Evolutionary conservation across 2,113 vertebrate genomes (phyloP).

Genomic region (Vimba vimba): DNA sequence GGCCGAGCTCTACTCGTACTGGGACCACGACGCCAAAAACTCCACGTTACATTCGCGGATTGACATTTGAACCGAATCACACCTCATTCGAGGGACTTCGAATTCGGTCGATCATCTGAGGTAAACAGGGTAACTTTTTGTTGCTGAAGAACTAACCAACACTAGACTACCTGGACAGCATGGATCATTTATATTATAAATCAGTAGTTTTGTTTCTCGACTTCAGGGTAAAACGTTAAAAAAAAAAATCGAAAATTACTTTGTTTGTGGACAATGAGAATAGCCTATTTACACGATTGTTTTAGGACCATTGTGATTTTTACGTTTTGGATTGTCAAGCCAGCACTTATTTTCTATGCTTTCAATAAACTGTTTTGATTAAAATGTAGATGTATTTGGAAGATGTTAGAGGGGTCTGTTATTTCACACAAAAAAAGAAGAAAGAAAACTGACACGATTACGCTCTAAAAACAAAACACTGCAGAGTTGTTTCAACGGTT

Average conservation of each 20-base stretch:
- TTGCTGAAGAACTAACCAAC: conserved; percentile 1
- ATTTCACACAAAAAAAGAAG: not conserved
- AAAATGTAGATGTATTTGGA: not conserved
- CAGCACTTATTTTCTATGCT: conserved; percentile 30
- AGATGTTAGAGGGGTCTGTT: not conserved
- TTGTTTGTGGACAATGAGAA: not conserved
- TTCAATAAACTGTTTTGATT: conserved; percentile 32
- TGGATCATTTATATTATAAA: not conserved
- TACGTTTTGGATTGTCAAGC: conserved; percentile 20
- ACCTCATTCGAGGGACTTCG: not conserved
- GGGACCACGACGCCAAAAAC: conserved; percentile 86
- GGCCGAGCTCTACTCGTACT: conserved; percentile 86
- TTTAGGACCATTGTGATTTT: conserved; percentile 13
- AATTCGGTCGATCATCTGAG: not conserved
- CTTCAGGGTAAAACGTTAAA: not conserved
- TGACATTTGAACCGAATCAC: conserved; percentile 50
- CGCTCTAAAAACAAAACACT: too few relatives aligned
- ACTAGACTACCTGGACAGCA: not conserved
- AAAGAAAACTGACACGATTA: not conserved
- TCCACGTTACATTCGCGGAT: conserved; percentile 75
- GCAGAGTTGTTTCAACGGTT: too few relatives aligned
- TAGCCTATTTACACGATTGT: not conserved
- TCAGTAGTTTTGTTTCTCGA: not conserved
- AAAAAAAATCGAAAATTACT: not conserved
- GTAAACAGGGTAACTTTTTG: conserved; percentile 23